Conservation (phyloP, 37 sponge, comb jelly and placozoan genomes). For the Aplysina aerophoba region DNA sequence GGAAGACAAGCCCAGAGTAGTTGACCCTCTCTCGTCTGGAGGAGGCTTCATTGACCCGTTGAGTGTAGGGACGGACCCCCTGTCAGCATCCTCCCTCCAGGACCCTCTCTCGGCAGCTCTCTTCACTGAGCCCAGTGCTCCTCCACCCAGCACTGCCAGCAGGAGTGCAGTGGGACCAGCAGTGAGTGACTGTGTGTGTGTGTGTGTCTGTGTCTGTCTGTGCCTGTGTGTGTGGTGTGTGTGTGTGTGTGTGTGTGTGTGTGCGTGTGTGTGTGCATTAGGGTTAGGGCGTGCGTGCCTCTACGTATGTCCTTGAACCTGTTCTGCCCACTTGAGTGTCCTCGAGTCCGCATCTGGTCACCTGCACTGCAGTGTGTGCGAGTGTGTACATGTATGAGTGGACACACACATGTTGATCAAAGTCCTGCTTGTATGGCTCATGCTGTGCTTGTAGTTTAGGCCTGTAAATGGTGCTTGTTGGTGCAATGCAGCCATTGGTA, state of each 20-base stretch:
- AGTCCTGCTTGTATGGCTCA: too few relatives aligned
- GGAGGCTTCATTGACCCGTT: conserved; percentile 25
- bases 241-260: too few relatives aligned
- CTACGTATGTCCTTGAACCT: too few relatives aligned
- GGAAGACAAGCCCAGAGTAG: neutral
- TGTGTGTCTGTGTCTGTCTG: conserved; percentile 1
- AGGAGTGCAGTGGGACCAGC: conserved; percentile 37
- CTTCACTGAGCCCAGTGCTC: conserved; percentile 35
- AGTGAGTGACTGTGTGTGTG: conserved; percentile 20
- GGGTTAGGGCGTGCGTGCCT: too few relatives aligned
- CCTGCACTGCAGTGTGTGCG: too few relatives aligned
- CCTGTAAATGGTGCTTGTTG: neutral
- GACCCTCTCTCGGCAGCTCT: conserved; percentile 74
- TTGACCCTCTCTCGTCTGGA: conserved; percentile 37
- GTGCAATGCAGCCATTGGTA: neutral
- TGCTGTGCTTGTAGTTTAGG: too few relatives aligned
- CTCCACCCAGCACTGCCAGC: neutral
- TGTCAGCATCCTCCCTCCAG: conserved; percentile 34
- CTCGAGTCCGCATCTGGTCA: too few relatives aligned
- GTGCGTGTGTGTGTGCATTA: too few relatives aligned
- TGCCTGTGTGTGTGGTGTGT: conserved; percentile 5
- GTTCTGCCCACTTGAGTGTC: too few relatives aligned
- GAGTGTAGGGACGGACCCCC: conserved; percentile 27
- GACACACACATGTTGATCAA: too few relatives aligned
- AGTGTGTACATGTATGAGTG: too few relatives aligned